Conservation (phyloP, 2,888 invertebrate species). For the Agonopterix subpropinquella region DNA sequence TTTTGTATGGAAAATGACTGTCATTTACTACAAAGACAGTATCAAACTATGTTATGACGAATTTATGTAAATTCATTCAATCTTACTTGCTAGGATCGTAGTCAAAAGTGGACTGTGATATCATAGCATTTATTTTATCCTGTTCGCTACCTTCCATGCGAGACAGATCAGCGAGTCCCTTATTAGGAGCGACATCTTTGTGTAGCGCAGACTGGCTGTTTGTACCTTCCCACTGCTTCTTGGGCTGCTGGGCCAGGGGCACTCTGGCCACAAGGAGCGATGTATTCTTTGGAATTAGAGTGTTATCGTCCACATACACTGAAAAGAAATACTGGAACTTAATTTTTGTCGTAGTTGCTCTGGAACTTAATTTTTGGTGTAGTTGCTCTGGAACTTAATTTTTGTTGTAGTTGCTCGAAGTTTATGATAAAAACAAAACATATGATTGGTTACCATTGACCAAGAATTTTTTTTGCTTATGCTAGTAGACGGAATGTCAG, state of each 20-base stretch:
- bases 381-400: no score
- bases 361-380: no score
- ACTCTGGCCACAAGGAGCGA: conserved; percentile 96
- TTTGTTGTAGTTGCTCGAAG: no score
- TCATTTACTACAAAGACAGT: background rate
- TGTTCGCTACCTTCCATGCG: conserved; percentile 96
- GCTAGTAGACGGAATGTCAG: no score
- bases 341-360: no score
- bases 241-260: conserved; percentile 87
- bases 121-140: conserved; percentile 98
- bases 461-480: no score
- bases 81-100: conserved; percentile 98
- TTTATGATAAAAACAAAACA: conserved; percentile 6
- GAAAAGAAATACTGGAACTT: conserved; percentile 19
- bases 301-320: conserved; percentile 95
- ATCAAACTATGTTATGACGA: background rate
- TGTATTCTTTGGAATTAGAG: conserved; percentile 97
- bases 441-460: no score
- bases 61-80: conserved; percentile 6
- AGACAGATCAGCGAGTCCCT: conserved; percentile 87
- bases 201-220: conserved; percentile 57
- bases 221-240: conserved; percentile 84
- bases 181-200: conserved; percentile 71
- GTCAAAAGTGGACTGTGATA: conserved; percentile 96
- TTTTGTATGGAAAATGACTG: background rate